These are phyloP conservation scores for Champsocephalus gunnari DNA, from an alignment of 2,797 vertebrate genomes.

Conservation along the genomic window DNA sequence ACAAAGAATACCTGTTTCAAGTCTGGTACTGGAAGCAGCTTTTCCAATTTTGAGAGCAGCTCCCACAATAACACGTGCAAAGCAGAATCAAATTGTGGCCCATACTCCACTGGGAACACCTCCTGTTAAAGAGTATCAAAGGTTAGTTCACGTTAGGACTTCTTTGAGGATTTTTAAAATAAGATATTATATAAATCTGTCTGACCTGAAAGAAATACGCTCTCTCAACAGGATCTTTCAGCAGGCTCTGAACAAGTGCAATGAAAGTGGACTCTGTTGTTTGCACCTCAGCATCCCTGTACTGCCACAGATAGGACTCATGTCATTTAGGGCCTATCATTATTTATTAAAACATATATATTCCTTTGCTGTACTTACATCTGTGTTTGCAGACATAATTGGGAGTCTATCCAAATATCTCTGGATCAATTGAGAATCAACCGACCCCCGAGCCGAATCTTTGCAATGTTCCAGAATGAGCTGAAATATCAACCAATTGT, in stretches of 20 bases:
- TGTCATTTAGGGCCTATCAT: background rate
- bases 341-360: background rate
- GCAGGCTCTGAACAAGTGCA: constrained; percentile 83
- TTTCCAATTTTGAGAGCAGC: constrained; percentile 86
- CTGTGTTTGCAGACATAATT: constrained; percentile 44
- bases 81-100: constrained; percentile 81
- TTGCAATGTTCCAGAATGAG: constrained; percentile 85
- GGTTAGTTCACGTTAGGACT: background rate
- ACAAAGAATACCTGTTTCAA: constrained; percentile 82
- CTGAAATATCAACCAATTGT: constrained; percentile 60
- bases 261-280: constrained; percentile 84
- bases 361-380: constrained; percentile 60
- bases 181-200: background rate
- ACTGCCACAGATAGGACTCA: constrained; percentile 52
- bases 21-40: constrained; percentile 79
- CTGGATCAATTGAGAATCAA: constrained; percentile 71
- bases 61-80: constrained; percentile 87
- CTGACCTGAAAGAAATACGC: constrained; percentile 85
- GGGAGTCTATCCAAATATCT: constrained; percentile 77
- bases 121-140: constrained; percentile 70
- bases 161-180: background rate
- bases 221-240: constrained; percentile 82
- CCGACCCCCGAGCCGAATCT: constrained; percentile 60
- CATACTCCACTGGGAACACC: constrained; percentile 88
- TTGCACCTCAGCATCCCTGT: constrained; percentile 78